Percentiles rank a stretch among this genome's conserved stretches.
Conservation (phyloP, 2,113 vertebrate genomes). For the Microtus montanus region DNA sequence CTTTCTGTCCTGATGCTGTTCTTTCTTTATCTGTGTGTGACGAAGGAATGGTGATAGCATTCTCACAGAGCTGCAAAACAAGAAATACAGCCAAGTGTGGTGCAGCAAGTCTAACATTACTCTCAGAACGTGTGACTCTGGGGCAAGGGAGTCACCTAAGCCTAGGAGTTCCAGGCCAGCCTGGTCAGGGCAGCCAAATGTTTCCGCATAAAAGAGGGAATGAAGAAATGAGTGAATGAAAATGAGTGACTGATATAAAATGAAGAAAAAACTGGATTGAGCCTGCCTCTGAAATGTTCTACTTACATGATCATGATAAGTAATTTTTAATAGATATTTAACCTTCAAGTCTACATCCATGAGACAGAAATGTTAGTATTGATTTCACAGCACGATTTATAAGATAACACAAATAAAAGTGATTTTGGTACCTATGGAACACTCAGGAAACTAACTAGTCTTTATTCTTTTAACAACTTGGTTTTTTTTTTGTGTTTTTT, state of each 20-base stretch:
- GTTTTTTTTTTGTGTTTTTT: background rate
- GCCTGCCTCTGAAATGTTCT: background rate
- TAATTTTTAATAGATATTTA: background rate
- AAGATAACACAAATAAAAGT: background rate
- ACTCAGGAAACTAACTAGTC: background rate
- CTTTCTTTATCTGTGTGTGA: background rate
- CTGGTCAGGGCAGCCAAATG: background rate
- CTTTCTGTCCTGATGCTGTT: background rate
- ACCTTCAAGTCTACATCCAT: background rate
- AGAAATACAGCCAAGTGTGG: background rate
- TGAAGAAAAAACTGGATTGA: slow-evolving; percentile 26
- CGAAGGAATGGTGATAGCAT: rapidly evolving
- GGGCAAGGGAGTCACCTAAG: background rate
- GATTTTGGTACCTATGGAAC: background rate
- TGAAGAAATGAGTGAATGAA: background rate
- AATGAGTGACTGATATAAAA: background rate
- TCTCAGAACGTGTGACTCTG: background rate
- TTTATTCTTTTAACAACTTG: background rate
- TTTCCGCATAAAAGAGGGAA: background rate
- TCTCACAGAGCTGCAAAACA: background rate
- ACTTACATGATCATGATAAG: background rate
- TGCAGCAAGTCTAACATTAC: background rate
- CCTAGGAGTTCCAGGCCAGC: background rate
- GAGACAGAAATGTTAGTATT: background rate
- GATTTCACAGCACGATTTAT: background rate